These are phyloP conservation scores for Parnassius mnemosyne DNA, from an alignment of 2,888 invertebrate genomes.

Conservation along the genomic window DNA sequence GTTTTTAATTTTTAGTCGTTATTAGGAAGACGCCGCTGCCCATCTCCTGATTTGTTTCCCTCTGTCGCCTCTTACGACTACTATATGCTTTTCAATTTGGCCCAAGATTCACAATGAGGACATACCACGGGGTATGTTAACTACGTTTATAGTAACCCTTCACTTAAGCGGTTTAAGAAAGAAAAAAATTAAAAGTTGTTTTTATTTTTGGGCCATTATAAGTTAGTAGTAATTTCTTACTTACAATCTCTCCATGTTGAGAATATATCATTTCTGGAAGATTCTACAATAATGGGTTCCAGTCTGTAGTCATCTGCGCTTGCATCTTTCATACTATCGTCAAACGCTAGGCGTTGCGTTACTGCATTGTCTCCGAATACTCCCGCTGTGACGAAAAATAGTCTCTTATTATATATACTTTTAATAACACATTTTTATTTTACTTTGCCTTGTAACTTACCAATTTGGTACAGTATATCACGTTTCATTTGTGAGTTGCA, in stretches of 20 bases:
- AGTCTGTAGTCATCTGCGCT: conserved; percentile 39
- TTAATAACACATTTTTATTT: background rate
- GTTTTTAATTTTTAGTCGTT: too few relatives aligned
- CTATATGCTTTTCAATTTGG: too few relatives aligned
- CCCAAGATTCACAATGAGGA: too few relatives aligned
- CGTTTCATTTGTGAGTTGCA: conserved; percentile 44
- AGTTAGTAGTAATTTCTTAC: conserved; percentile 31
- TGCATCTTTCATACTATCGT: conserved; percentile 56
- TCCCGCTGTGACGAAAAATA: conserved; percentile 46
- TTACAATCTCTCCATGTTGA: conserved; percentile 62
- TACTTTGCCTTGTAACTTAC: conserved; percentile 41
- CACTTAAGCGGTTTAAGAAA: too few relatives aligned
- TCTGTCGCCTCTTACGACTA: too few relatives aligned
- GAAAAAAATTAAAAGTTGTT: too few relatives aligned
- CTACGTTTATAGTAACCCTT: too few relatives aligned
- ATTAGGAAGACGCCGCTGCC: too few relatives aligned
- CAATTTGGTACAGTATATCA: conserved; percentile 55
- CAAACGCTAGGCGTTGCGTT: conserved; percentile 55
- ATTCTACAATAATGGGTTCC: conserved; percentile 49
- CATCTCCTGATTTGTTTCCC: too few relatives aligned
- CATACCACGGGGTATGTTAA: too few relatives aligned
- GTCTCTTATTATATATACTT: background rate
- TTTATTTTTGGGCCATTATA: too few relatives aligned
- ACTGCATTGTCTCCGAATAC: conserved; percentile 50
- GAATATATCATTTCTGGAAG: conserved; percentile 57